These are phyloP conservation scores for Lontra canadensis DNA, from an alignment of 2,113 vertebrate species.

Conservation along the genomic window DNA sequence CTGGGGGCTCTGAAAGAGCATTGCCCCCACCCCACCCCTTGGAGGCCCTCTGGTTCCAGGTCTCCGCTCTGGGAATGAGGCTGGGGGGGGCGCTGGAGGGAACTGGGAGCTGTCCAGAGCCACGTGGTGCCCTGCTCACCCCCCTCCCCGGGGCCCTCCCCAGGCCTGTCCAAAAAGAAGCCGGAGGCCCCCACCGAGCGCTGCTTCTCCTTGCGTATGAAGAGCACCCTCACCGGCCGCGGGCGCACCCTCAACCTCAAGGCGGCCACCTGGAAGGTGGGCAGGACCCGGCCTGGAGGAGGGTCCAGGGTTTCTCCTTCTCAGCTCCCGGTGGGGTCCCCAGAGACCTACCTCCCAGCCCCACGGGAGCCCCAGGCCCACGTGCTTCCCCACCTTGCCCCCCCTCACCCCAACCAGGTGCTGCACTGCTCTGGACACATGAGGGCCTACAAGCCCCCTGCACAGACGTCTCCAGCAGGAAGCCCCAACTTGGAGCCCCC, in stretches of 20 bases:
- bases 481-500: constrained; percentile 73
- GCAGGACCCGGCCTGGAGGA: background rate
- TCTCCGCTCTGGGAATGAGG: background rate
- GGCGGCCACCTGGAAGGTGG: constrained; percentile 91
- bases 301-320: background rate
- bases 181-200: constrained; percentile 74
- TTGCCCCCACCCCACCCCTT: background rate
- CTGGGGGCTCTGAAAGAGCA: background rate
- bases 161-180: constrained; percentile 85
- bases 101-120: constrained; percentile 39
- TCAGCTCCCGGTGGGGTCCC: background rate
- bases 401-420: constrained; percentile 81
- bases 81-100: background rate
- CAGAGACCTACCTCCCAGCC: background rate
- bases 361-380: background rate
- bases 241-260: constrained; percentile 92
- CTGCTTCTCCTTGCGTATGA: constrained; percentile 90
- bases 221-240: constrained; percentile 90
- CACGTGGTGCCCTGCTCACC: background rate
- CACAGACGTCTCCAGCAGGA: background rate
- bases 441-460: constrained; percentile 73
- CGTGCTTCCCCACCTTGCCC: background rate
- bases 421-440: constrained; percentile 90
- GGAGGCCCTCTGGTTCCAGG: background rate
- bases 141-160: accelerated